Evolutionary conservation across 2,113 vertebrate species (phyloP), one percentile per base, ranked within the genome.

Genomic region (Syngnathus floridae): DNA sequence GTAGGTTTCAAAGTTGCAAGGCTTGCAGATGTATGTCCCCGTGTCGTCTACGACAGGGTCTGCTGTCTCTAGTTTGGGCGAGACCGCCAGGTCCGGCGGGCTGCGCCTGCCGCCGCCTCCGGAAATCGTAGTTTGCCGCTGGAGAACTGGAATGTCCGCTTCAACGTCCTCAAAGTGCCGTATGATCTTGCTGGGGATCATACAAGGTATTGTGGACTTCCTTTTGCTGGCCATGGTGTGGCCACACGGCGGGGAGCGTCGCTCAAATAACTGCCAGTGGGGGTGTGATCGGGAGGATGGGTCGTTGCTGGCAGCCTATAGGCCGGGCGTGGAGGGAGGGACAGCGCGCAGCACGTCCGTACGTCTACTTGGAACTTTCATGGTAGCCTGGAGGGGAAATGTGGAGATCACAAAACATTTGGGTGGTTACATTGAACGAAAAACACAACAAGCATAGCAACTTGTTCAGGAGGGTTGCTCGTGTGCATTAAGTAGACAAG

Each of bases 131-230:
- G 46, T 75, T 19, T 67, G 82, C 73, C 40, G 87, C 10, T 89
- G 86, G 45, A 85, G 75, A 43, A 81, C 84, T 0, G 75, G 69
- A 66, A 83, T 84, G 9, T 91, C 92, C 38, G 66, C 77, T 2
- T 90, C 85, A 0, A 82, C 65, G 17, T 91, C 93, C 67, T 92
- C 94, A 71, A 89, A 77, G 4, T 88, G 68, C 38, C 73, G 91
- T 76, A 92, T 78, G 0, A 90, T 82, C 88, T 98, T 98, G 55
- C 94, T 88, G 0, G 97, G 96, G 86, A 99, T 99, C 97, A 99
- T 99, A 78, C 97, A 99, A 1, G 97, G 97, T 13, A 90, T 94
- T 13, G 95, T 95, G 17, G 95, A 98, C 85, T 99, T 99, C 84
- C 97, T 92, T 86, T 98, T 98, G 91, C 97, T 99, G 78, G 97